Evolutionary conservation across 2,113 vertebrate species (phyloP), one percentile per base, ranked within the genome.

Genomic region (Triplophysa siluroides): DNA sequence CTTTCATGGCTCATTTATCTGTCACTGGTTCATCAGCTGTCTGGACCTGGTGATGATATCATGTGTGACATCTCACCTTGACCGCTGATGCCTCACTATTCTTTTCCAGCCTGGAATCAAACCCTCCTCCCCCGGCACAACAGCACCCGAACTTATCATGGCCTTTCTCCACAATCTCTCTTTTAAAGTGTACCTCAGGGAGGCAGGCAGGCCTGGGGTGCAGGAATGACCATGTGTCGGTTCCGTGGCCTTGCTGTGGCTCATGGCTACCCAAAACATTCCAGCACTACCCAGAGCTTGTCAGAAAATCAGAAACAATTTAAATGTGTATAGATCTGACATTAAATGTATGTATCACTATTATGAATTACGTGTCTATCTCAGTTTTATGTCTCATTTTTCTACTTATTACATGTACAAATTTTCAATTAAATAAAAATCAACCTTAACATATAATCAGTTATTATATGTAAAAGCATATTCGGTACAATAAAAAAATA

Each of bases 1-100:
- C 72, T 76, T 71, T 78, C 64, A 45, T 60, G 61, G 68, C 45
- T 43, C 47, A 81, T 72, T 69, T 81, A 74, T 76, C 78, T 81
- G 82, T 38, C 67, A 83, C 67, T 23, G 23, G 70, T 79, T 77
- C 76, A 64, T 87, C 78, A 84, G 81, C 69, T 70, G 76, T 84
- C 84, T 80, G 52, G 26, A 47, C 62, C 80, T 70, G 45, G 71
- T 83, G 86, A 84, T 83, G 71, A 70, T 84, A 86, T 81, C 33
- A 29, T 76, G 50, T 75, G 81, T 83, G 86, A 87, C 80, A 78
- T 70, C 78, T 84, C 83, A 83, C 84, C 84, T 84, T 87, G 83
- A 85, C 83, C 73, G 54, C 76, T 50, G 29, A 66, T 78, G 76
- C 66, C 75, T 78, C 56, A 29, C 41, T 73, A 80, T 78, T 52